Evolutionary conservation across 2,888 invertebrate genomes (phyloP), one percentile per base, ranked within the genome.

Genomic region (Idaea aversata): DNA sequence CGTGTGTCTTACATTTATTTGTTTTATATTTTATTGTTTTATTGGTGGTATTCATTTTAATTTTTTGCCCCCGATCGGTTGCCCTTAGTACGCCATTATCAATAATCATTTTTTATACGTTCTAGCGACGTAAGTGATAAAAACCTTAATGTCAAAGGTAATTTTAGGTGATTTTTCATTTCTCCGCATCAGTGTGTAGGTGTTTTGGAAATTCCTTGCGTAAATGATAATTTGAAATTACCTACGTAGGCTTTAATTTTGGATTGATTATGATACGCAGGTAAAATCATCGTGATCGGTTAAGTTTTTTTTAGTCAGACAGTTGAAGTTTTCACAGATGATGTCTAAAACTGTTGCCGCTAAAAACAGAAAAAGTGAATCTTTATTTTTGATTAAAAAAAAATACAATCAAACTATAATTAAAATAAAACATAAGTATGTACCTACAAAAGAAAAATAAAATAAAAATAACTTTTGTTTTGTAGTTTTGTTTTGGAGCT

Each of bases 111-210:
- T 63, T 65, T 65, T 62, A 65, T 65, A 35, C 57, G 35, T 63
- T 61, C 25, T 59, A 13, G 34, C 65, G 59, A 38, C 62, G 57
- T 65, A 65, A 65, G 65, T 65, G 63, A 63, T 57, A 57, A 65
- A 25, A 65, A 65, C 36, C 65, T 62, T 62, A 63, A 59, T 65
- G 63, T 60, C 65, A 47, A 47, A 25, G 60, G 62, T 63, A 65
- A 65, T 65, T 65, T 65, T 16, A 61, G 65, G 65, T 65, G 63
- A 65, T 65, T 63, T 65, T 65, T 65, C 65, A 65, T n/a, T 60
- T 60, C 36, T 5, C 38, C 25, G n/a, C 57, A 60, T 65, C 65
- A 65, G 25, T 13, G 47, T 47, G 47, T 47, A 13, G 47, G 47
- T 47, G 7, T 7, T 47, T 47, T 47, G 47, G 10, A 0, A 47